A percentile compares a stretch with the other conserved stretches of the same genome.
Conservation (phyloP, 2,797 vertebrate genomes). For the Pampus argenteus region DNA sequence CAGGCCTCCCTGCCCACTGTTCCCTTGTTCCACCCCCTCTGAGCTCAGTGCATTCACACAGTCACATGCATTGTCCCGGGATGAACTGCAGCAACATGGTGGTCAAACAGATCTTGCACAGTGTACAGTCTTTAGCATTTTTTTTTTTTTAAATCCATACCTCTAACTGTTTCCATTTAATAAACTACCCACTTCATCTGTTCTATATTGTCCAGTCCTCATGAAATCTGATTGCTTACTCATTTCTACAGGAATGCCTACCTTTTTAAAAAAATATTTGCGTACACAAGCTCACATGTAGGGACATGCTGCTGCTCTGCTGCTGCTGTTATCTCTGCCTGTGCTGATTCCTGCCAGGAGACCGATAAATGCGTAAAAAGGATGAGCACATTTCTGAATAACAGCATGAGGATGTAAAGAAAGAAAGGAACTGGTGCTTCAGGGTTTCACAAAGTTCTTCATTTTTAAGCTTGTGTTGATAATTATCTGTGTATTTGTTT, state of each 20-base stretch:
- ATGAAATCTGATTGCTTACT: conserved; percentile 8
- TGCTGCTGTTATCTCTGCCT: conserved; percentile 17
- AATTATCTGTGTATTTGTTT: background rate
- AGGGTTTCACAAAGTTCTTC: background rate
- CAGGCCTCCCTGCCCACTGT: conserved; percentile 66
- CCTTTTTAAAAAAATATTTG: background rate
- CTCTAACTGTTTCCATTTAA: background rate
- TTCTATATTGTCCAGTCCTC: background rate
- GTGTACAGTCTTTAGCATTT: conserved; percentile 21
- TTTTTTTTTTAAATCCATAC: conserved; percentile 11
- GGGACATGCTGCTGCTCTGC: conserved; percentile 23
- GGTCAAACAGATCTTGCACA: conserved; percentile 32
- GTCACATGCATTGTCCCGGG: conserved; percentile 70
- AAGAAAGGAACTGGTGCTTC: background rate
- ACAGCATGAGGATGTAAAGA: conserved; percentile 1
- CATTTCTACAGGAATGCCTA: background rate
- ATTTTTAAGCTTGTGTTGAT: background rate
- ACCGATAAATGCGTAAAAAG: background rate
- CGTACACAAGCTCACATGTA: conserved; percentile 1
- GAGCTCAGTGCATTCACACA: conserved; percentile 67
- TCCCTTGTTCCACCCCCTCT: conserved; percentile 62
- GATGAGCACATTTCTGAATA: conserved; percentile 9
- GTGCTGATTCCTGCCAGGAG: background rate
- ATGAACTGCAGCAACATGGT: conserved; percentile 65
- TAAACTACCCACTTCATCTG: background rate